Conservation (phyloP, 2,113 vertebrate genomes). For the Phalacrocorax aristotelis region DNA sequence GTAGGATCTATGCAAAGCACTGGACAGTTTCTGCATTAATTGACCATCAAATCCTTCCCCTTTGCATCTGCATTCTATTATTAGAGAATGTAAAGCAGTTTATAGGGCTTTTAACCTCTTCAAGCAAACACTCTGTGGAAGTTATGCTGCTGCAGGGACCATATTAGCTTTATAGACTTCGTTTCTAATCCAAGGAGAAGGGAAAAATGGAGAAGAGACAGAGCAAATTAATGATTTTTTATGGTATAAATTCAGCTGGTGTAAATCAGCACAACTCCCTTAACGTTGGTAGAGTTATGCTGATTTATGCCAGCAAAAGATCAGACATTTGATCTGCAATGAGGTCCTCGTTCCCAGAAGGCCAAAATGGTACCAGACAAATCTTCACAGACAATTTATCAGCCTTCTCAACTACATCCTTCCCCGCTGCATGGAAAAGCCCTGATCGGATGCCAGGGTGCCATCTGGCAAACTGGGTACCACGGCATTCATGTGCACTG, state of each 20-base stretch:
- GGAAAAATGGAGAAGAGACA: not conserved
- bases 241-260: slow-evolving; percentile 11
- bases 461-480: not conserved
- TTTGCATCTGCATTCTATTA: slow-evolving; percentile 86
- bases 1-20: slow-evolving; percentile 65
- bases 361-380: not conserved
- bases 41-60: slow-evolving; percentile 86
- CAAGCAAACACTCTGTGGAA: slow-evolving; percentile 76
- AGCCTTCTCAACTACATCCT: not conserved
- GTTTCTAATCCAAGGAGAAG: slow-evolving; percentile 56
- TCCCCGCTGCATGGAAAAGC: not conserved
- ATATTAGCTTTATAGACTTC: slow-evolving; percentile 68
- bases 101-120: slow-evolving; percentile 81
- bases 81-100: slow-evolving; percentile 77
- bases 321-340: not conserved
- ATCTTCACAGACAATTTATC: slow-evolving; percentile 11
- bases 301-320: slow-evolving; percentile 28
- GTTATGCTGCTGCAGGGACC: slow-evolving; percentile 71
- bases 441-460: not conserved
- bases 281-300: not conserved
- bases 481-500: not conserved
- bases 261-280: slow-evolving; percentile 20
- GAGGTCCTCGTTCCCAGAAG: not conserved
- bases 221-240: not conserved
- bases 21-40: slow-evolving; percentile 85